A percentile compares a stretch with the other conserved stretches of the same genome.
Conservation (phyloP, 2,888 invertebrate species). For the Drosophila lacicola region DNA sequence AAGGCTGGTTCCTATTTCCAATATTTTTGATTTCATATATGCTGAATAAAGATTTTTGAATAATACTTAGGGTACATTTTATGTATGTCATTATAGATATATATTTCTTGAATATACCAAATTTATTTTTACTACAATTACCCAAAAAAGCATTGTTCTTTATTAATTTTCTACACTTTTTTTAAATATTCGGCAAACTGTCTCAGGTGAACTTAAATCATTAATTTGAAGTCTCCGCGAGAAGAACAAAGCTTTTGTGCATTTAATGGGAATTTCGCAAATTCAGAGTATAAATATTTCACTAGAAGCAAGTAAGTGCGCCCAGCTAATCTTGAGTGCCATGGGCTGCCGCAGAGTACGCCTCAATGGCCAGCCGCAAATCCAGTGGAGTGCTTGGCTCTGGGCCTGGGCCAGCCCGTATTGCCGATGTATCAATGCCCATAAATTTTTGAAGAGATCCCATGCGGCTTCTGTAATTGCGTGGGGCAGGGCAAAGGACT, state of each 20-base stretch:
- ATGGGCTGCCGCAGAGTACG: background rate
- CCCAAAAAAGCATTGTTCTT: too few species aligned
- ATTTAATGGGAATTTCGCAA: conserved; percentile 4
- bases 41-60: too few species aligned
- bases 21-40: too few species aligned
- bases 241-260: background rate
- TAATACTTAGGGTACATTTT: too few species aligned
- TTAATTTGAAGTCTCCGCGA: too few species aligned
- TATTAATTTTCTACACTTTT: too few species aligned
- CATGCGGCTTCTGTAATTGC: conserved; percentile 48
- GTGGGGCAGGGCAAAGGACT: conserved; percentile 7
- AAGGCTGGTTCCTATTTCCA: too few species aligned
- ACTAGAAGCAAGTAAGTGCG: background rate
- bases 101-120: too few species aligned
- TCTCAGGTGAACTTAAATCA: too few species aligned
- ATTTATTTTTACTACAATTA: too few species aligned
- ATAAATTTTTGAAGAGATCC: conserved; percentile 60
- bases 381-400: conserved; percentile 22
- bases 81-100: too few species aligned
- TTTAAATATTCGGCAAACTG: too few species aligned
- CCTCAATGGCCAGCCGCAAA: conserved; percentile 38
- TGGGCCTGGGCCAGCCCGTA: background rate
- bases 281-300: background rate
- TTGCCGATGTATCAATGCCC: conserved; percentile 46
- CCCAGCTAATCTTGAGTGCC: conserved; percentile 10